phyloP scores from a whole-genome alignment of 2,797 vertebrate genomes.

The Crypturellus tataupa region DNA sequence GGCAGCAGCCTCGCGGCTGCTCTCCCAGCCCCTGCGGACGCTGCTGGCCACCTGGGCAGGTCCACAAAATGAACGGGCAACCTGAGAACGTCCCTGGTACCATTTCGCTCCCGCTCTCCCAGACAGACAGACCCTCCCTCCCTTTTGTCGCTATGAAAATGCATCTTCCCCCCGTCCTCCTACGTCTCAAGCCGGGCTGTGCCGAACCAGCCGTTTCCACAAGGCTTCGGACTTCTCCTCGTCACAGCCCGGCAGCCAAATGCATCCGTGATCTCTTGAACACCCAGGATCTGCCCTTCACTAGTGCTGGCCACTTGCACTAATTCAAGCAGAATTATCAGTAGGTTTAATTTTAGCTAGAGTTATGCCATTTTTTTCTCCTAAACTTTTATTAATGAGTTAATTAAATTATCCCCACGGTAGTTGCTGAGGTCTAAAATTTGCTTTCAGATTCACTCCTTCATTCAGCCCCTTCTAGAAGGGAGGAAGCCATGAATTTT shows the following conservation, averaged over 20 bases:
- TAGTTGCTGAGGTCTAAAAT: neutral
- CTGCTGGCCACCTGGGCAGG: neutral
- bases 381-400: neutral
- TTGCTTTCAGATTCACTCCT: neutral
- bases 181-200: neutral
- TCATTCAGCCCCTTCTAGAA: neutral
- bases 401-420: neutral
- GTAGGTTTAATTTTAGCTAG: neutral
- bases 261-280: neutral
- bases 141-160: neutral
- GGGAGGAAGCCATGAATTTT: neutral
- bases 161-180: neutral
- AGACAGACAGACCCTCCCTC: rapidly evolving
- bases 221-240: neutral
- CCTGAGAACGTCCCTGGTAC: neutral
- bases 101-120: neutral
- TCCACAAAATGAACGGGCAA: neutral
- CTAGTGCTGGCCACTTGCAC: neutral
- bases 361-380: neutral
- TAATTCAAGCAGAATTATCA: neutral
- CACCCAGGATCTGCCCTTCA: neutral
- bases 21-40: neutral
- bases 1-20: neutral
- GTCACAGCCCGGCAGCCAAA: neutral
- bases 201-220: neutral